Conservation (phyloP, 1,140 invertebrate genomes). For the Phthorimaea operculella region DNA sequence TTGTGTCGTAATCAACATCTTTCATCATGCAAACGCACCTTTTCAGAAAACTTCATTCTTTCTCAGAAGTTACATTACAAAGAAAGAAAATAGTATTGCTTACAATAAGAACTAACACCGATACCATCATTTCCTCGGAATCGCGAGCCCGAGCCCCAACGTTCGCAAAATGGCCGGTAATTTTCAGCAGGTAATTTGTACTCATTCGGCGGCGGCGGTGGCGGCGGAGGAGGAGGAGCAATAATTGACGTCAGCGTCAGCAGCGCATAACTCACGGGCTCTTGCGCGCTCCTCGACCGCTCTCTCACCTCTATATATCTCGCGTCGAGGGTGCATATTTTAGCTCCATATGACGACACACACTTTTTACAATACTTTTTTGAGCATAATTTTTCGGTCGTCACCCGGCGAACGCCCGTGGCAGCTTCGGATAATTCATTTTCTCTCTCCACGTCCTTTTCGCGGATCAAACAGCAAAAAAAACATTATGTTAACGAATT, state of each 20-base stretch:
- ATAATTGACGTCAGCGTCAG: background rate
- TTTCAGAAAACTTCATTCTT: too few species aligned
- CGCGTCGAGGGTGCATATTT: background rate
- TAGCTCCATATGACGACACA: background rate
- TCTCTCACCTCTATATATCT: background rate
- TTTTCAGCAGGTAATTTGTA: background rate
- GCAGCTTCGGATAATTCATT: constrained; percentile 1
- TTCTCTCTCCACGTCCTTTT: background rate
- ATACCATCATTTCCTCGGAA: too few species aligned
- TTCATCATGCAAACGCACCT: too few species aligned
- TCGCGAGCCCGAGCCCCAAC: too few species aligned
- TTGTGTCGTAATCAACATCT: too few species aligned
- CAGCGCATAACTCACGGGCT: background rate
- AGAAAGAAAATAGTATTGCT: too few species aligned
- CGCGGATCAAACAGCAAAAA: constrained; percentile 1
- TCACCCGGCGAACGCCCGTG: background rate
- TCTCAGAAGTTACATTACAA: too few species aligned
- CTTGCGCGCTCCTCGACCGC: background rate
- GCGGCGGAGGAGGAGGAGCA: background rate
- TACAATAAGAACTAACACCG: too few species aligned
- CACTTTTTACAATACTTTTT: constrained; percentile 1
- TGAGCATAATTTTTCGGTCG: background rate
- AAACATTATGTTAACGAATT: background rate
- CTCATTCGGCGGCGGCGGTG: background rate
- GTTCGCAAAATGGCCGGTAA: too few species aligned